phyloP scores from a whole-genome alignment of 2,888 invertebrate species.

The Melieria picta region DNA sequence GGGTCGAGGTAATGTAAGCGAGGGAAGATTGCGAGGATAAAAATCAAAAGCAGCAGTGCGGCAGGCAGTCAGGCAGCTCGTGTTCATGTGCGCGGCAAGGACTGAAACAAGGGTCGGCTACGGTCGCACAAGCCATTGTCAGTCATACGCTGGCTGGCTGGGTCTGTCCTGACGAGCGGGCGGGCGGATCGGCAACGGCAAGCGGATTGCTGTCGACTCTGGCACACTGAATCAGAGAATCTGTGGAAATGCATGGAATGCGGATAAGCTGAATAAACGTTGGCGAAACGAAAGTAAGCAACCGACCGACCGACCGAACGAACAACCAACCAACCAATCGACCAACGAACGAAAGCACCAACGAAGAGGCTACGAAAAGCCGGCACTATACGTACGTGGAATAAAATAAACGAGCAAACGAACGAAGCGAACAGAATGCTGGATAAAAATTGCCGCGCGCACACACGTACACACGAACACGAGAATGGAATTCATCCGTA shows the following conservation, averaged over 20 bases:
- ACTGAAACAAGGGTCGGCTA: slow-evolving; percentile 12
- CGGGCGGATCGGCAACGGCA: background rate
- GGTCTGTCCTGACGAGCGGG: background rate
- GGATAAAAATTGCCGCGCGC: background rate
- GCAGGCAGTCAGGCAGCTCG: background rate
- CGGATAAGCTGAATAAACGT: slow-evolving; percentile 32
- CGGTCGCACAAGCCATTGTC: background rate
- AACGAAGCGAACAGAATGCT: slow-evolving; percentile 12
- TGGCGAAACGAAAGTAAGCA: slow-evolving; percentile 4
- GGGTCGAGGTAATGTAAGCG: background rate
- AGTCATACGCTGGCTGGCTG: background rate
- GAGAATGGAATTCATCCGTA: background rate
- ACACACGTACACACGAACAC: background rate
- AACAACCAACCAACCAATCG: background rate
- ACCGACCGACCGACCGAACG: slow-evolving; percentile 14
- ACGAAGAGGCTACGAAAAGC: slow-evolving; percentile 20
- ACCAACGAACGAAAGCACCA: slow-evolving; percentile 20
- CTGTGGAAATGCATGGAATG: slow-evolving; percentile 25
- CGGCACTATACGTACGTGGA: slow-evolving; percentile 1
- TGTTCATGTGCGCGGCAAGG: background rate
- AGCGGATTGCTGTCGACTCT: background rate
- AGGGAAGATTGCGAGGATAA: slow-evolving; percentile 1
- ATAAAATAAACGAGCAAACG: slow-evolving; percentile 22
- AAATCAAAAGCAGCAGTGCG: slow-evolving; percentile 18
- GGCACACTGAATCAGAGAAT: slow-evolving; percentile 1